Evolutionary conservation across 2,113 vertebrate genomes (phyloP).

Genomic region (Pachycephala philippinensis): DNA sequence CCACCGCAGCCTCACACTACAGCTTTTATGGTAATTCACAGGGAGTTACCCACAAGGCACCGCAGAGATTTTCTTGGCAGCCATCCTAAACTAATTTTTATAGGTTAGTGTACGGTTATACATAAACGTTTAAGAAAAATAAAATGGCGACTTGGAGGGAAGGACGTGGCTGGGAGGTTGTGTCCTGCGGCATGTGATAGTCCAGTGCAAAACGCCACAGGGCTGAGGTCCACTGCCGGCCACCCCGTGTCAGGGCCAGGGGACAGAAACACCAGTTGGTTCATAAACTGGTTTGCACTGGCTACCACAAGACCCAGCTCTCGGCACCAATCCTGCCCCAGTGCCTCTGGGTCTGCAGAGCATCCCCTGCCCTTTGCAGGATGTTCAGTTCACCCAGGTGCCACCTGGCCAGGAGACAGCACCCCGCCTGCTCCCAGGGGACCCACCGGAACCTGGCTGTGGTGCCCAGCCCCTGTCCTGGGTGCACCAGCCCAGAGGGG

Average conservation of each 20-base stretch:
- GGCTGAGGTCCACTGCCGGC: rapidly evolving
- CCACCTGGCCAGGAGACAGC: not conserved
- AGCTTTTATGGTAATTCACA: constrained; percentile 71
- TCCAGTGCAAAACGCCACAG: rapidly evolving
- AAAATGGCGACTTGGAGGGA: not conserved
- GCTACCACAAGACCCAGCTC: rapidly evolving
- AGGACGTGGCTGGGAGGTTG: not conserved
- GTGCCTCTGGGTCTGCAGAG: not conserved
- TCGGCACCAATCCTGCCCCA: rapidly evolving
- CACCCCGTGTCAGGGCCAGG: rapidly evolving
- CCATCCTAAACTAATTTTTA: constrained; percentile 73
- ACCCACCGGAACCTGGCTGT: rapidly evolving
- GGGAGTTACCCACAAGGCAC: constrained; percentile 77
- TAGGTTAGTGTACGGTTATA: constrained; percentile 52
- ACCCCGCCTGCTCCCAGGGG: not conserved
- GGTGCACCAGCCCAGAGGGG: not conserved
- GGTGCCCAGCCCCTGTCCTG: not conserved
- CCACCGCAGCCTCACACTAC: constrained; percentile 39
- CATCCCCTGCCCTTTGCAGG: not conserved
- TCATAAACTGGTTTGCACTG: not conserved
- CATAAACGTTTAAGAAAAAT: constrained; percentile 31
- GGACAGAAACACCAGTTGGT: not conserved
- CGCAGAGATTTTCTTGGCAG: constrained; percentile 74
- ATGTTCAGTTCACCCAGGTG: not conserved
- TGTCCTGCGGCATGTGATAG: rapidly evolving